phyloP scores from a whole-genome alignment of 2,888 invertebrate species.

The Pterobdella sp. region DNA sequence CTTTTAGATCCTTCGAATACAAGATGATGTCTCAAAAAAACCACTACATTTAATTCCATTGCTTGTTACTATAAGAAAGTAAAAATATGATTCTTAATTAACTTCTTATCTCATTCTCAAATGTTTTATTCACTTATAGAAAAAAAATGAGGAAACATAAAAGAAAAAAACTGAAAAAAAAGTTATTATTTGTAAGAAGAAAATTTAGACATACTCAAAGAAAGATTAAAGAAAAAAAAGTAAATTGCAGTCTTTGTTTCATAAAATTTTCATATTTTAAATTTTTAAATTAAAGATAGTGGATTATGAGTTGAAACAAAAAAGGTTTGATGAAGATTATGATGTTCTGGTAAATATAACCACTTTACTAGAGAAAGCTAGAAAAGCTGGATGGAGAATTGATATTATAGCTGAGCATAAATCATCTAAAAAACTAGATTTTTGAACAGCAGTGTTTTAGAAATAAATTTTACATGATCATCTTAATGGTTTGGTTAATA shows the following conservation, averaged over 20 bases:
- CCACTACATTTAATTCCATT: not conserved
- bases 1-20: not conserved
- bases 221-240: constrained; percentile 7
- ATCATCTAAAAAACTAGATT: not conserved
- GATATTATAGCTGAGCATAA: constrained; percentile 4
- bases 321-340: not conserved
- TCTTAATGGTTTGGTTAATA: too few relatives aligned
- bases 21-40: not conserved
- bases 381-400: constrained; percentile 7
- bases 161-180: not conserved
- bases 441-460: too few relatives aligned
- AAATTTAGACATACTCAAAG: constrained; percentile 7
- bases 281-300: not conserved
- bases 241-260: too few relatives aligned
- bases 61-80: not conserved
- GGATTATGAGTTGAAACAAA: not conserved
- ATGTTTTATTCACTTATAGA: not conserved
- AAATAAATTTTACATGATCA: too few relatives aligned
- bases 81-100: not conserved
- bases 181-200: constrained; percentile 8
- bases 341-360: not conserved
- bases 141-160: constrained; percentile 6
- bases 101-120: not conserved
- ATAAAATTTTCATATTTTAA: too few relatives aligned
- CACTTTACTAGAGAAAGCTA: not conserved